These are phyloP conservation scores for Theristus sp. DNA, from an alignment of 2,888 invertebrate species.

Conservation along the genomic window DNA sequence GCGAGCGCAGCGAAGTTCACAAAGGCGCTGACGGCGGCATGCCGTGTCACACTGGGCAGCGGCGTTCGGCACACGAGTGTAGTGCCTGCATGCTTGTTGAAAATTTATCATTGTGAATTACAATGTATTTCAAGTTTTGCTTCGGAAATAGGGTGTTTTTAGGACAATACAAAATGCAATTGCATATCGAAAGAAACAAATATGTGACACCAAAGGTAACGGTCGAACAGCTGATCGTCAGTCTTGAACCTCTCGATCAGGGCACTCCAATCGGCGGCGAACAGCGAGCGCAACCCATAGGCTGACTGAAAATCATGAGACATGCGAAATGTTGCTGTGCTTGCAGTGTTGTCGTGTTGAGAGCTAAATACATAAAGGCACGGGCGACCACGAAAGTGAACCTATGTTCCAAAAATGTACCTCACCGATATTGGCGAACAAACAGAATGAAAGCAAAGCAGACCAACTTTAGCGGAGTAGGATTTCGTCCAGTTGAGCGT, in stretches of 20 bases:
- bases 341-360: too few species aligned
- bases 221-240: background rate
- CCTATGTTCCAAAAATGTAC: too few species aligned
- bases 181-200: background rate
- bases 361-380: background rate
- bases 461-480: background rate
- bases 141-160: too few species aligned
- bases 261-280: background rate
- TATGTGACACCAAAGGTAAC: background rate
- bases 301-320: background rate
- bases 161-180: background rate
- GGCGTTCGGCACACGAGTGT: too few species aligned
- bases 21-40: background rate
- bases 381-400: background rate
- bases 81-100: too few species aligned
- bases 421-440: too few species aligned
- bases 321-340: background rate
- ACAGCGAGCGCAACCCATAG: background rate
- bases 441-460: too few species aligned
- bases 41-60: background rate
- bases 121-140: too few species aligned
- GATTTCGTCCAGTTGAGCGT: background rate
- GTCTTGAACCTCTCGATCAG: background rate
- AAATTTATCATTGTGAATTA: too few species aligned
- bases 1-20: background rate